Evolutionary conservation across 2,888 invertebrate genomes (phyloP), one percentile per base, ranked within the genome.

Genomic region (Leptura quadrifasciata): DNA sequence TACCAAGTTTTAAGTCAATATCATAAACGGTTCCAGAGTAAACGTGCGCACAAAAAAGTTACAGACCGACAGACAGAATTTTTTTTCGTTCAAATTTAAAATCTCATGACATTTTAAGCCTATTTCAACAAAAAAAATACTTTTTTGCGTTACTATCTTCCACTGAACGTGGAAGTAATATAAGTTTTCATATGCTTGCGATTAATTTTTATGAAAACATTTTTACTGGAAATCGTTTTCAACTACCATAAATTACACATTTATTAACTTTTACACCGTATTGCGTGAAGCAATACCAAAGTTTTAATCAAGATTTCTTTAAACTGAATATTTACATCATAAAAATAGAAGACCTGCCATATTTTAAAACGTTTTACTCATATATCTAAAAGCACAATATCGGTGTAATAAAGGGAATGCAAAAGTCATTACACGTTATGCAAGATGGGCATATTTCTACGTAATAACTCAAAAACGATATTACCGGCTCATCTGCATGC

Each of bases 401-500:
- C 17, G 4, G 39, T 17, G 69, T 9, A 58, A 58, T 21, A 20
- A 12, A 35, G 17, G 35, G 58, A 58, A 69, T 69, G 58, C 58
- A 58, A 20, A 69, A 60, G 35, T 69, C 69, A 69, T 69, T 69
- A 47, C 5, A 58, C 21, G 20, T 35, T 21, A 47, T 27, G 57
- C 69, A 57, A 35, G 69, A 20, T 35, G 69, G 17, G 31, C 69
- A 39, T 69, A 58, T 55, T 55, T 57, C 58, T 21, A 15, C 39
- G 69, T 21, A 31, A 58, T 69, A 69, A 69, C 39, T 69, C 35
- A 57, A 69, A 69, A 39, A 17, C 58, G 58, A 21, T 69, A 69
- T 69, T 69, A 58, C 69, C 39, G 58, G 58, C 31, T 69, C 69
- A 69, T 69, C 69, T 69, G 58, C 58, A 69, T 58, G 24, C 58